A percentile compares a stretch with the other conserved stretches of the same genome.
phyloP scores from a whole-genome alignment of 1,140 invertebrate genomes.

The Episyrphus balteatus region DNA sequence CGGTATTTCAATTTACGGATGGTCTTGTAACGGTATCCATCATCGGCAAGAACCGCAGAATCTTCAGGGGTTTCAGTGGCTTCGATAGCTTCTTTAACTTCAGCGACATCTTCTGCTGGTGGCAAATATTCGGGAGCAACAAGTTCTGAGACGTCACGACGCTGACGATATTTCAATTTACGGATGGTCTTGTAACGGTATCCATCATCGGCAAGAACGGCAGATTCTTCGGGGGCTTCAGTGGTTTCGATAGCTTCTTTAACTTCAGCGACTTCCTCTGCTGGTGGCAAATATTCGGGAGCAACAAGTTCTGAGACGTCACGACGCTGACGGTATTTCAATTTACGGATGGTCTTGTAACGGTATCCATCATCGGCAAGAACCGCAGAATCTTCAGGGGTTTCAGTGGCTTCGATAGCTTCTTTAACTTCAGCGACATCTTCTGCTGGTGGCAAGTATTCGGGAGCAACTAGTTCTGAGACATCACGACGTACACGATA shows the following conservation, averaged over 20 bases:
- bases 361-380: constrained; percentile 13
- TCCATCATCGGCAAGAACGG: constrained; percentile 14
- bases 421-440: constrained; percentile 4
- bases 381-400: constrained; percentile 10
- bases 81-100: background rate
- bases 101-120: constrained; percentile 10
- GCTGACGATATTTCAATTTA: constrained; percentile 18
- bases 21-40: constrained; percentile 22
- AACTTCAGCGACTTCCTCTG: constrained; percentile 8
- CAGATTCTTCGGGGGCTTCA: constrained; percentile 8
- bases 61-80: constrained; percentile 8
- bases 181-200: constrained; percentile 22
- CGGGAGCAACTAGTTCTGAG: constrained; percentile 8
- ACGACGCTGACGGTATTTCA: constrained; percentile 16
- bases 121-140: constrained; percentile 19
- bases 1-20: constrained; percentile 19
- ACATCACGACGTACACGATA: constrained; percentile 19
- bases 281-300: constrained; percentile 19
- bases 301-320: constrained; percentile 15
- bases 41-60: constrained; percentile 12
- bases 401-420: constrained; percentile 8
- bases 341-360: constrained; percentile 15
- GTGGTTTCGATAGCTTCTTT: background rate
- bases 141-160: constrained; percentile 23
- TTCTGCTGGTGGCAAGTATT: constrained; percentile 12